phyloP scores from a whole-genome alignment of 2,888 invertebrate genomes.

The Pollenia angustigena region DNA sequence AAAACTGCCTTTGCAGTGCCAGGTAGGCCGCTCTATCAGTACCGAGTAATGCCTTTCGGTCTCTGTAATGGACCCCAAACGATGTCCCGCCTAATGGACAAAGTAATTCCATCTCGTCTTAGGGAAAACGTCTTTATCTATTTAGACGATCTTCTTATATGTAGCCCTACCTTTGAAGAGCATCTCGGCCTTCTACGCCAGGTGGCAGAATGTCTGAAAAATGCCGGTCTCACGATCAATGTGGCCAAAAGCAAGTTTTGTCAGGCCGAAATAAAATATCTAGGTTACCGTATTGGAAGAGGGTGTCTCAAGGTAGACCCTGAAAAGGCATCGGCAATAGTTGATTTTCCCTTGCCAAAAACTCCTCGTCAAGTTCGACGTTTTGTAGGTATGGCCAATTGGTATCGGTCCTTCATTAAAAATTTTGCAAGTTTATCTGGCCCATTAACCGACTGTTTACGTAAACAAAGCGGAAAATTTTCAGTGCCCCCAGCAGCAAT shows the following conservation, averaged over 20 bases:
- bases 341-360: constrained; percentile 49
- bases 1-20: too few species aligned
- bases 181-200: neutral
- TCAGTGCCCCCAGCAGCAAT: too few species aligned
- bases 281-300: constrained; percentile 35
- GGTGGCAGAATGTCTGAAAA: constrained; percentile 13
- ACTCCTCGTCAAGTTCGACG: constrained; percentile 32
- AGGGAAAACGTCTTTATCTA: constrained; percentile 45
- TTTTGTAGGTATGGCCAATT: constrained; percentile 19
- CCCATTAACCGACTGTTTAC: too few species aligned
- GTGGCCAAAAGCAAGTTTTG: too few species aligned
- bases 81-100: neutral
- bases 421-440: too few species aligned
- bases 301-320: constrained; percentile 42
- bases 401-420: too few species aligned
- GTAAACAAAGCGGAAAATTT: too few species aligned
- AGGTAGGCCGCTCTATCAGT: neutral
- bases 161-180: neutral
- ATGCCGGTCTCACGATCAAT: neutral
- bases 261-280: constrained; percentile 43
- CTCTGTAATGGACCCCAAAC: neutral
- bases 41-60: neutral
- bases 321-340: constrained; percentile 38
- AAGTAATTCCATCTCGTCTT: constrained; percentile 25
- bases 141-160: constrained; percentile 23